A percentile compares a stretch with the other conserved stretches of the same genome.
Conservation (phyloP, 2,797 vertebrate species). For the Pogoniulus pusillus region DNA sequence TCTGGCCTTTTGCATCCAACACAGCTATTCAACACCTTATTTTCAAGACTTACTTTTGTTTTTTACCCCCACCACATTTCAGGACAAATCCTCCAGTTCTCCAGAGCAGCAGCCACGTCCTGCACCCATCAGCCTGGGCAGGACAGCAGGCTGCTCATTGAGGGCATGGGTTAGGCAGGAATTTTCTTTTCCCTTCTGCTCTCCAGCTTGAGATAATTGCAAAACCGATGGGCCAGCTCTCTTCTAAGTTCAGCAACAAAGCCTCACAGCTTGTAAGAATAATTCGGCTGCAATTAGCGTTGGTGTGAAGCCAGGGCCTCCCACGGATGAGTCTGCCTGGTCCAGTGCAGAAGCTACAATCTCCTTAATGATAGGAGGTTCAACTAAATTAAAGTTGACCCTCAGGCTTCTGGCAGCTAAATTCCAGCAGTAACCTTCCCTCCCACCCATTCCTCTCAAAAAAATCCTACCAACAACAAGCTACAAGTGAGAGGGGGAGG, state of each 20-base stretch:
- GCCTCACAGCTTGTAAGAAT: neutral
- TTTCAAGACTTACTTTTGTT: neutral
- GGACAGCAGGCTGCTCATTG: neutral
- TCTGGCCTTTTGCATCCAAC: neutral
- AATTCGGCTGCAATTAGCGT: conserved; percentile 1
- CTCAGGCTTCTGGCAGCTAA: conserved; percentile 53
- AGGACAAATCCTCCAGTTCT: neutral
- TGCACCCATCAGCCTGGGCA: neutral
- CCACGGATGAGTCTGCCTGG: conserved; percentile 19
- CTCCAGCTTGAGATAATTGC: neutral
- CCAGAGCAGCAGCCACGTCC: neutral
- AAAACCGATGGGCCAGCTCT: neutral
- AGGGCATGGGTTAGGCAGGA: neutral
- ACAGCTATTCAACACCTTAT: neutral
- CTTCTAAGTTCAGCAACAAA: conserved; percentile 43
- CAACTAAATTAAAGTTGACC: conserved; percentile 57
- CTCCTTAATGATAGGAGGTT: conserved; percentile 55
- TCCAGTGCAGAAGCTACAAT: conserved; percentile 51
- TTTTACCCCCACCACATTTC: neutral
- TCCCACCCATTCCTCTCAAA: conserved; percentile 31
- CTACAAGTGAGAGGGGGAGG: conserved; percentile 69
- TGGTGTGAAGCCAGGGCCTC: conserved; percentile 63
- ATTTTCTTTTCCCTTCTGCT: conserved; percentile 3
- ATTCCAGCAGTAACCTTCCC: conserved; percentile 59
- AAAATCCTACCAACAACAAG: conserved; percentile 59